Percentiles rank a stretch among this genome's conserved stretches.
These are phyloP conservation scores for Drosophila meridionalis DNA, from an alignment of 2,888 invertebrate species.

Conservation along the genomic window DNA sequence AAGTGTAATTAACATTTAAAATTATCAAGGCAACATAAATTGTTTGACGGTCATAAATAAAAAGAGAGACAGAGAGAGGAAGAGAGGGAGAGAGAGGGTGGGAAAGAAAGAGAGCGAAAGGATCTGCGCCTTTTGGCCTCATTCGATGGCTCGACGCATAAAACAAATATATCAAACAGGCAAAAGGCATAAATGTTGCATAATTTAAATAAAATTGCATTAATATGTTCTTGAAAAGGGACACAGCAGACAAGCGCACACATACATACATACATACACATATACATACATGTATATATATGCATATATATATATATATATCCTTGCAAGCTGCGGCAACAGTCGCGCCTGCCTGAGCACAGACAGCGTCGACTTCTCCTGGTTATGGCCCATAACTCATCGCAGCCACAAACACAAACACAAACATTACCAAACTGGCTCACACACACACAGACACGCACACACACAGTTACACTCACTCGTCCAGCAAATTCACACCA, in stretches of 20 bases:
- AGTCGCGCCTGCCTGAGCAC: constrained; percentile 52
- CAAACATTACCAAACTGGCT: constrained; percentile 23
- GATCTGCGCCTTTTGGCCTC: not conserved
- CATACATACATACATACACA: constrained; percentile 1
- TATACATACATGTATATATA: constrained; percentile 5
- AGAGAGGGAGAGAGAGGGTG: not conserved
- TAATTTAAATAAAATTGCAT: constrained; percentile 80
- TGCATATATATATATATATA: constrained; percentile 25
- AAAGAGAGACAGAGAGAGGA: not conserved
- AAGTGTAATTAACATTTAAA: constrained; percentile 66
- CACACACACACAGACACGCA: constrained; percentile 3
- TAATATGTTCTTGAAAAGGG: constrained; percentile 66
- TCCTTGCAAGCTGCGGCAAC: constrained; percentile 50
- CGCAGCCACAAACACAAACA: constrained; percentile 40
- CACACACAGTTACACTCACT: constrained; percentile 10
- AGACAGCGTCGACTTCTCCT: constrained; percentile 19
- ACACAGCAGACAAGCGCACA: constrained; percentile 18
- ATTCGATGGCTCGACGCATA: constrained; percentile 29
- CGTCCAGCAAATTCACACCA: constrained; percentile 71
- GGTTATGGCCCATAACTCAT: constrained; percentile 66
- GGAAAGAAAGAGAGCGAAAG: not conserved
- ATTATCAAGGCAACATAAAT: constrained; percentile 61
- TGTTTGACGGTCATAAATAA: constrained; percentile 59
- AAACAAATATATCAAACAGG: constrained; percentile 58
- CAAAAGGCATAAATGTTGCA: constrained; percentile 69